phyloP scores from a whole-genome alignment of 2,113 vertebrate species.

The Microtus pennsylvanicus region DNA sequence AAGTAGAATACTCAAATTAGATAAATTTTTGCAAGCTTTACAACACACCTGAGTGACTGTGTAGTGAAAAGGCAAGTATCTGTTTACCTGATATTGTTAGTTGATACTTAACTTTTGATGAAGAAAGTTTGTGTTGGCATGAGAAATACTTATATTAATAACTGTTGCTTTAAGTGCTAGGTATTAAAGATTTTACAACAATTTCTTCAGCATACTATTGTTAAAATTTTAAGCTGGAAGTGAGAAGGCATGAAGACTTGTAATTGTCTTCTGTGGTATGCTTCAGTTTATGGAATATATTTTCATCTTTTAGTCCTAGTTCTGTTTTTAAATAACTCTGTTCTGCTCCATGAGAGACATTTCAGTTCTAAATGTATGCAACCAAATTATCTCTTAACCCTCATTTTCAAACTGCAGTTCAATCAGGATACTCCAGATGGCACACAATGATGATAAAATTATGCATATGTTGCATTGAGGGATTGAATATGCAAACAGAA shows the following conservation, averaged over 20 bases:
- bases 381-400: slow-evolving; percentile 77
- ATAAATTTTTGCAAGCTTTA: slow-evolving; percentile 76
- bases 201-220: slow-evolving; percentile 56
- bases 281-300: slow-evolving; percentile 31
- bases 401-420: slow-evolving; percentile 86
- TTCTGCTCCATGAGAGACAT: slow-evolving; percentile 78
- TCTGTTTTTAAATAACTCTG: slow-evolving; percentile 80
- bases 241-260: slow-evolving; percentile 2
- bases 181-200: not conserved
- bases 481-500: slow-evolving; percentile 82
- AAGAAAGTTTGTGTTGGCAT: slow-evolving; percentile 59
- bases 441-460: slow-evolving; percentile 88
- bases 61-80: not conserved
- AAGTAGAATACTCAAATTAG: slow-evolving; percentile 71
- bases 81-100: not conserved
- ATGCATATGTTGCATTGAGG: slow-evolving; percentile 81
- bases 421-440: slow-evolving; percentile 88
- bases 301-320: slow-evolving; percentile 81
- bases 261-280: slow-evolving; percentile 63
- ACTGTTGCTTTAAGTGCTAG: not conserved
- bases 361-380: slow-evolving; percentile 69
- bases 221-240: slow-evolving; percentile 50
- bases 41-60: slow-evolving; percentile 37
- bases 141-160: slow-evolving; percentile 14
- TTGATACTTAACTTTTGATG: slow-evolving; percentile 44